Conservation (phyloP, 2,113 vertebrate genomes). For the Raja brachyura region DNA sequence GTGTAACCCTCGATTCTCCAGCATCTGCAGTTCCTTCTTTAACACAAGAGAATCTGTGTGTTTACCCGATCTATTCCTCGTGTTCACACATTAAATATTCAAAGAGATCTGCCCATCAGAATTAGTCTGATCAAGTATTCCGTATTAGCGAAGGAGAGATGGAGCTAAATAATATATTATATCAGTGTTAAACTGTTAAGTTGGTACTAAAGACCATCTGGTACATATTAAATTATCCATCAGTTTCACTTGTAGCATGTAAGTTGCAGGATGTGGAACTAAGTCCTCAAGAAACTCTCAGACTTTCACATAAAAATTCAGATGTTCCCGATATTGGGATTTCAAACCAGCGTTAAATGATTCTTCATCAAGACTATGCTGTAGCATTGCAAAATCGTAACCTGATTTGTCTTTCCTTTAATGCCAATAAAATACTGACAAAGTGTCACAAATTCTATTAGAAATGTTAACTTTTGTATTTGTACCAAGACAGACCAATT, state of each 20-base stretch:
- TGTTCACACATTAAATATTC: not conserved
- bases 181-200: not conserved
- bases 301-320: not conserved
- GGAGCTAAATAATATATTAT: not conserved
- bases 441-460: not conserved
- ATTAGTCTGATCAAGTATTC: not conserved
- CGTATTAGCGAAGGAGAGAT: not conserved
- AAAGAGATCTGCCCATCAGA: not conserved
- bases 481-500: not conserved
- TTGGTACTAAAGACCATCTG: not conserved
- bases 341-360: not conserved
- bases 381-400: not conserved
- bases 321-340: not conserved
- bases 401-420: not conserved
- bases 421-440: not conserved
- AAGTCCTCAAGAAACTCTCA: not conserved
- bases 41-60: too few relatives aligned
- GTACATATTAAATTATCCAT: not conserved
- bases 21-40: too few relatives aligned
- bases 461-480: not conserved
- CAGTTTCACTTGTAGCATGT: not conserved
- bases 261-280: not conserved
- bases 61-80: too few relatives aligned
- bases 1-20: too few relatives aligned
- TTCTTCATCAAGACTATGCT: not conserved